Conservation (phyloP, 2,888 invertebrate species). For the Prionchulus punctatus region DNA sequence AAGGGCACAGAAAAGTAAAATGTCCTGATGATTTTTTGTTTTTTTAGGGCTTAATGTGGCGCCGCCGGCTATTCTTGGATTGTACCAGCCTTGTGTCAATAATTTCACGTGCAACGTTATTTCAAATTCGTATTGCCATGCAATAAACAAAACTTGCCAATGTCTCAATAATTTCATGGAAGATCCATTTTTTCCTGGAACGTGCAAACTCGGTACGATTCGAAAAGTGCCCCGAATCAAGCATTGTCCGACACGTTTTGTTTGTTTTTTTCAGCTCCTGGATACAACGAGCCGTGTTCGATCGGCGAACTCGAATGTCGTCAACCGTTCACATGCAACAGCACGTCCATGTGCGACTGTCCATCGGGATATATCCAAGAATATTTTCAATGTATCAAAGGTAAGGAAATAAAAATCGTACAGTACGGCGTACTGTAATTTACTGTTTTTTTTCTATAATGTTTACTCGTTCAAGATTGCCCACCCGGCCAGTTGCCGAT, state of each 20-base stretch:
- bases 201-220: slow-evolving; percentile 3
- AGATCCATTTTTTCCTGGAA: neutral
- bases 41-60: no score
- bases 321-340: slow-evolving; percentile 12
- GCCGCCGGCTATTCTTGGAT: no score
- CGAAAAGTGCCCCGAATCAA: neutral
- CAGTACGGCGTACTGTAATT: no score
- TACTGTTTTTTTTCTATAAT: neutral
- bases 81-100: no score
- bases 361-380: slow-evolving; percentile 11
- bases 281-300: slow-evolving; percentile 13
- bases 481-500: slow-evolving; percentile 6
- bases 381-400: slow-evolving; percentile 12
- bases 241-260: no score
- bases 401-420: neutral
- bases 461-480: slow-evolving; percentile 8
- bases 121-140: no score
- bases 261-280: slow-evolving; percentile 13
- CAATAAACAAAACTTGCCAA: no score
- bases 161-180: slow-evolving; percentile 10
- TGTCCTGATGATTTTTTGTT: no score
- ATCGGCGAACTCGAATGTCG: slow-evolving; percentile 6
- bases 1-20: no score
- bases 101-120: no score
- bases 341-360: slow-evolving; percentile 12